These are phyloP conservation scores for Micronycteris hirsuta DNA, from an alignment of 2,113 vertebrate species.

Conservation along the genomic window DNA sequence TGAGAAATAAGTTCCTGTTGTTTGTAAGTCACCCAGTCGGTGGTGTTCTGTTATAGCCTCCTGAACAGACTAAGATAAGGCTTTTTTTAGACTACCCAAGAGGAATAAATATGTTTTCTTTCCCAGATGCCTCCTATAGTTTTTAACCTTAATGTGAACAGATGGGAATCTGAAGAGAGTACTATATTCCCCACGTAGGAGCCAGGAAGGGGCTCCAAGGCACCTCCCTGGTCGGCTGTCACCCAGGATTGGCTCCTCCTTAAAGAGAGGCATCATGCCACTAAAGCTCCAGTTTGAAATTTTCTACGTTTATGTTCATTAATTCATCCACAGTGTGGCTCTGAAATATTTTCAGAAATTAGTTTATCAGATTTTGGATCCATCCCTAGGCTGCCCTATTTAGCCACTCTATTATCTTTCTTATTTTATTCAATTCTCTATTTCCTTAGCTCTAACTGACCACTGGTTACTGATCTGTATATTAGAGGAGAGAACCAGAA, in stretches of 20 bases:
- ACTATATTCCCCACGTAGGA: rapidly evolving
- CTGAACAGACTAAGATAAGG: not conserved
- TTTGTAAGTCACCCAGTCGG: not conserved
- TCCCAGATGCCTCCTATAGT: not conserved
- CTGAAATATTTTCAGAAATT: not conserved
- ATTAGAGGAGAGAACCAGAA: not conserved
- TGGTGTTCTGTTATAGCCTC: not conserved
- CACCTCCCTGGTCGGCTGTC: not conserved
- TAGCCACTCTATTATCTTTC: not conserved
- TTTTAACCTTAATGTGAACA: not conserved
- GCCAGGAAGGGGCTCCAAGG: not conserved
- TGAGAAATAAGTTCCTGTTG: not conserved
- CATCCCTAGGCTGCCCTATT: not conserved
- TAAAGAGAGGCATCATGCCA: not conserved
- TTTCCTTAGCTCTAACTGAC: not conserved
- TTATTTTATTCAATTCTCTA: not conserved
- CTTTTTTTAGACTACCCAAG: not conserved
- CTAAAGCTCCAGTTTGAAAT: not conserved
- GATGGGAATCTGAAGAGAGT: not conserved
- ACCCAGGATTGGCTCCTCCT: not conserved
- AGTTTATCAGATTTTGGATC: not conserved
- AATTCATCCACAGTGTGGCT: too few species aligned
- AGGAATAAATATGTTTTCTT: not conserved
- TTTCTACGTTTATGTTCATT: not conserved
- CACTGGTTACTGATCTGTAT: not conserved